phyloP scores from a whole-genome alignment of 2,113 vertebrate genomes.

The Acrocephalus arundinaceus region DNA sequence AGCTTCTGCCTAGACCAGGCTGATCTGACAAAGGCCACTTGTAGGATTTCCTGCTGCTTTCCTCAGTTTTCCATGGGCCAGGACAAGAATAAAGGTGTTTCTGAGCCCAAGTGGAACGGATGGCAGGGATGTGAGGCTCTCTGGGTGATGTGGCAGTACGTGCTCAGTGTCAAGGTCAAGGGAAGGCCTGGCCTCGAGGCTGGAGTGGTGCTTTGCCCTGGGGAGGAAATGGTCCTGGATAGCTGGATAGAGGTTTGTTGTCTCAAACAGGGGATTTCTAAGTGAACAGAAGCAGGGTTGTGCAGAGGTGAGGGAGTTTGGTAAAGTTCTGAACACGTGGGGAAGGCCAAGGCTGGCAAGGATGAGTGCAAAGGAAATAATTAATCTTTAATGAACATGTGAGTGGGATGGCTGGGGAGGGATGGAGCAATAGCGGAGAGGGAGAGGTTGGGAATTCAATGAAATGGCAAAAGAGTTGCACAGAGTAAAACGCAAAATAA shows the following conservation, averaged over 20 bases:
- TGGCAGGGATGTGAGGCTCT: background rate
- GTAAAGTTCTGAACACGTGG: background rate
- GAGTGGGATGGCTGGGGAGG: conserved; percentile 26
- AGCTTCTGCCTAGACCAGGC: background rate
- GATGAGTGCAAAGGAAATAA: conserved; percentile 37
- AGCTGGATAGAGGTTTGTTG: background rate
- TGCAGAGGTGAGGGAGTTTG: conserved; percentile 1
- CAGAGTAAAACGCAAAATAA: background rate
- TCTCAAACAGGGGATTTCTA: background rate
- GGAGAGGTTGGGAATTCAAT: conserved; percentile 46
- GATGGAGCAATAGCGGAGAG: background rate
- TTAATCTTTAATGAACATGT: background rate
- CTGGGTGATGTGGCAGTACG: background rate
- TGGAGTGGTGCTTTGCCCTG: background rate
- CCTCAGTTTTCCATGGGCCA: background rate
- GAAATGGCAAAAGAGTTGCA: background rate
- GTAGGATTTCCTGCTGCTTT: background rate
- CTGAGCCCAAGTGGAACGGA: background rate
- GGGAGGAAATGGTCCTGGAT: background rate
- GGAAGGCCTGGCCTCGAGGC: background rate
- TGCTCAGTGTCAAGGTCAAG: background rate
- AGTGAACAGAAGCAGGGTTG: background rate
- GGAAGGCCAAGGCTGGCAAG: conserved; percentile 16
- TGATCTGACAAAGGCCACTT: background rate
- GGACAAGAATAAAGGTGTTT: background rate